Evolutionary conservation across 2,888 invertebrate species (phyloP), one percentile per base, ranked within the genome.

Genomic region (Serrognathus titanus): DNA sequence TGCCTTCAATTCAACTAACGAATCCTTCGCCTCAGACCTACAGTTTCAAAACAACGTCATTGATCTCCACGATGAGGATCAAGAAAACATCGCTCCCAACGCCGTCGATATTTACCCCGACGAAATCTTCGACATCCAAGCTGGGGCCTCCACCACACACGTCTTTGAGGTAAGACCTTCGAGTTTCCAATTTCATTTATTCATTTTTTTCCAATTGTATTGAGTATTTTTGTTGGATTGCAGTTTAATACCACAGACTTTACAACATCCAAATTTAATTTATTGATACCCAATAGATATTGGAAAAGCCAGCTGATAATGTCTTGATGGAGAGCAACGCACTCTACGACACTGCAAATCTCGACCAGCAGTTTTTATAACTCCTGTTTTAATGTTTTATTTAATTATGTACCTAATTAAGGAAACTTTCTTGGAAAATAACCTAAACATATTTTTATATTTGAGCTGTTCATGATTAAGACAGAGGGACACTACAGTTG

Each of bases 251-350:
- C 24, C 24, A 6, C 7, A 31, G 24, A 7, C 24, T 7, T 31
- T 31, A 31, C 7, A 31, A 6, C 24, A 5, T 6, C 3, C 24
- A 3, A 31, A 31, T 31, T 31, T 31, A 31, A 31, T 31, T 31
- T 31, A 31, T 6, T 31, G 24, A 31, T 31, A 31, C 24, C 24
- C 24, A 31, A 10, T 13, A 55, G 54, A 53, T 62, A 35, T 54
- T 60, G 38, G 60, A 57, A 8, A 62, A 62, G 51, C 54, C 60
- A 1, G 47, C 51, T 6, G 58, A 55, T 16, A 57, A 52, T 38
- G 57, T 53, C 45, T 37, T 57, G 37, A 40, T 12, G n/a, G 41
- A 31, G 16, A 48, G 53, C 16, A 48, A 36, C 4, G 31, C 6
- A 13, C 6, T 48, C 12, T 48, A 48, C 48, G 51, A 51, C 36